Evolutionary conservation across 2,888 invertebrate genomes (phyloP), one percentile per base, ranked within the genome.

Genomic region (Anthrax anthrax): DNA sequence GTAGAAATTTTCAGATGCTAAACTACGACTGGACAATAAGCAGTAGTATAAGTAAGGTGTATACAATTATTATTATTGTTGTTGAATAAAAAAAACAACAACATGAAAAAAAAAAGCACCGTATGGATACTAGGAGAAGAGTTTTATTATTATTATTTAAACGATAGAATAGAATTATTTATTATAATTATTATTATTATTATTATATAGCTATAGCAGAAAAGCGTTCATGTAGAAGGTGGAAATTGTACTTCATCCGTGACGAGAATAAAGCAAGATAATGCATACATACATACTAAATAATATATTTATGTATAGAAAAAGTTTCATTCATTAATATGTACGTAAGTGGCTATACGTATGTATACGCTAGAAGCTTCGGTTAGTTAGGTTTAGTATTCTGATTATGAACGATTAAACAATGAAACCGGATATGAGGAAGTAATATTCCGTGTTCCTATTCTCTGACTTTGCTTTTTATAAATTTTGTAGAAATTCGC

Each of bases 401-500:
- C 41, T 49, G 51, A 49, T 51, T 51, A 46, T 16, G 6, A 49
- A 43, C 42, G 47, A 45, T 46, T 47, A 29, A 38, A 48, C 47
- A 48, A 49, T 48, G 32, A 43, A n/a, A 46, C 51, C 51, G 51
- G 51, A 51, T 49, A 48, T 47, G 51, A 51, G 51, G 51, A 51
- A 51, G 49, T 51, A 51, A 49, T 51, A 49, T 48, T 43, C 51
- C 49, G 47, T 43, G 39, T 27, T 41, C 34, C 41, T 37, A 18
- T 37, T 41, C 27, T 41, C 41, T 39, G 12, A 12, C 29, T 32
- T 32, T 32, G 6, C 29, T 32, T 32, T 32, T 32, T 32, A 12
- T 32, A 1, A 12, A 9, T 32, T 32, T 32, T 12, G 3, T 4
- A 8, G 8, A 12, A 8, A 12, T 32, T 32, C 29, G 9, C 13